Evolutionary conservation across 2,888 invertebrate genomes (phyloP), one percentile per base, ranked within the genome.

Genomic region (Cremastinae sp.): DNA sequence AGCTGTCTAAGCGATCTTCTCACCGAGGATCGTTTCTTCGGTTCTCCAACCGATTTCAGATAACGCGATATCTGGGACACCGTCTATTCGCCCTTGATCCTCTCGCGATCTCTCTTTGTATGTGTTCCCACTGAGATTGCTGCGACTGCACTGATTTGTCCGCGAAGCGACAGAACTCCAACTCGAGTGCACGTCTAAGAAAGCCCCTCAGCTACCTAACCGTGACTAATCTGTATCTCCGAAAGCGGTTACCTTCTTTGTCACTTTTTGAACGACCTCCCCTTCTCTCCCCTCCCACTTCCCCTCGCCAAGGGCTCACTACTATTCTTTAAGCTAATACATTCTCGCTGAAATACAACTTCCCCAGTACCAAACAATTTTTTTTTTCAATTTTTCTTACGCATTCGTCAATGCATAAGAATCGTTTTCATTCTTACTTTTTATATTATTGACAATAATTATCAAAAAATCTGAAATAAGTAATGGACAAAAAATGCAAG

Each of bases 201-300:
- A 51, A 51, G 47, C 34, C 22, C 18, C 45, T 16, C 36, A 62
- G 16, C 45, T 45, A 45, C 28, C 14, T 54, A 41, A 61, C 7
- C 80, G 80, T 80, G 80, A 59, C 72, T 75, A 80, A 80, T 80
- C 78, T 80, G 69, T 61, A 80, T 80, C 80, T 80, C 65, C 14
- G 58, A 53, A 45, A 28, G 20, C 61, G 45, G 7, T 10, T 41
- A 10, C 20, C 36, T 62, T 12, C 12, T 36, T 18, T 20, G 36
- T 8, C 18, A n/a, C 18, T 62, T 41, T 64, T 16, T 10, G 14
- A 22, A 34, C 47, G 61, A 61, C 51, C 51, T 41, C 51, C 22
- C 38, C 38, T 22, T 47, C 28, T 5, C 28, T 3, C 2, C 28
- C 2, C 28, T 28, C 28, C 2, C 2, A 28, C 2, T 28, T 28